Evolutionary conservation across 2,797 vertebrate species (phyloP).

Genomic region (Coregonus sp.): DNA sequence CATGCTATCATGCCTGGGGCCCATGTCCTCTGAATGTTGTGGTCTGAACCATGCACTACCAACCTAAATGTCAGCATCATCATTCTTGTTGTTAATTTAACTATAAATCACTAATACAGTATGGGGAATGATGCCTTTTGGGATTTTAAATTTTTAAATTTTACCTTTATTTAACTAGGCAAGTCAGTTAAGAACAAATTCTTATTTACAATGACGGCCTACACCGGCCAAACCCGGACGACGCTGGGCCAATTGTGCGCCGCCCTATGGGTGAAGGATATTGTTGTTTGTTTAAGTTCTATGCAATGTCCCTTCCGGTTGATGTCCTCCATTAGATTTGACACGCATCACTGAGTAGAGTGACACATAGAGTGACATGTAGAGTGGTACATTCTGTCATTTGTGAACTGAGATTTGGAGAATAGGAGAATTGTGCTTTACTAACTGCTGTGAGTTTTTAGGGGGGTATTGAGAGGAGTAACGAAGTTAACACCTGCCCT

Average conservation of each 20-base stretch:
- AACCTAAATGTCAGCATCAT: constrained; percentile 54
- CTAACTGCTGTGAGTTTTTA: constrained; percentile 8
- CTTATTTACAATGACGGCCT: no score
- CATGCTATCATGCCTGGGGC: constrained; percentile 20
- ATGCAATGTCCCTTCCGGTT: constrained; percentile 26
- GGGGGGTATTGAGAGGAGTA: constrained; percentile 17
- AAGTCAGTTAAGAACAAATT: no score
- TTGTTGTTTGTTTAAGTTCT: constrained; percentile 45
- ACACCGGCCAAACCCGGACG: no score
- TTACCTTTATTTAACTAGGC: no score
- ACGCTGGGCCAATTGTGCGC: no score
- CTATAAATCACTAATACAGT: constrained; percentile 31
- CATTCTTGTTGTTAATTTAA: constrained; percentile 60
- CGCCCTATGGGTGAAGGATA: constrained; percentile 41
- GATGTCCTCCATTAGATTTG: constrained; percentile 55
- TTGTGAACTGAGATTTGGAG: constrained; percentile 39
- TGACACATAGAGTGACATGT: constrained; percentile 18
- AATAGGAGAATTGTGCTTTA: constrained; percentile 25
- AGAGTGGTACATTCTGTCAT: constrained; percentile 21
- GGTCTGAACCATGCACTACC: constrained; percentile 44
- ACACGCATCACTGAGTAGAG: constrained; percentile 42
- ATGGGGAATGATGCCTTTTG: background rate
- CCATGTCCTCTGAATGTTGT: constrained; percentile 31
- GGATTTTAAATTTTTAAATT: background rate
- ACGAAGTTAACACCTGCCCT: constrained; percentile 38